Percentiles rank a stretch among this genome's conserved stretches.
Conservation (phyloP, 2,797 vertebrate species). For the Kryptolebias ocellatus region DNA sequence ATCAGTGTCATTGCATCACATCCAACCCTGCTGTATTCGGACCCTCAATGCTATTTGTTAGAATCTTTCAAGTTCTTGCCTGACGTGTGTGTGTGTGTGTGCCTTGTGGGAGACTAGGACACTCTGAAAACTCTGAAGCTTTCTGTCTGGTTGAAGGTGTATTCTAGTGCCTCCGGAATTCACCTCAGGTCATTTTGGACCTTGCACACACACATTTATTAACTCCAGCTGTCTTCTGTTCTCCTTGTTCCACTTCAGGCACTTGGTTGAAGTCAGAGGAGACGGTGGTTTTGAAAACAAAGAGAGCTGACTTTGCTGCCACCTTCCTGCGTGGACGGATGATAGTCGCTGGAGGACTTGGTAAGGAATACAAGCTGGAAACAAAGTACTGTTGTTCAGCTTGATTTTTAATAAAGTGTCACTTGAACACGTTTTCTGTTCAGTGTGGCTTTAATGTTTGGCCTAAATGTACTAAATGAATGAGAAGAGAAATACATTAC, state of each 20-base stretch:
- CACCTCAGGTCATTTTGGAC: slow-evolving; percentile 19
- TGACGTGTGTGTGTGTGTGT: too few relatives aligned
- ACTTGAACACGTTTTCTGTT: too few relatives aligned
- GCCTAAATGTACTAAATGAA: too few relatives aligned
- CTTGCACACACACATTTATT: slow-evolving; percentile 15
- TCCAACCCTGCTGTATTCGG: too few relatives aligned
- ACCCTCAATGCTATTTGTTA: too few relatives aligned
- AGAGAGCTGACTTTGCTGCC: slow-evolving; percentile 92
- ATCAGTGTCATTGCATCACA: too few relatives aligned
- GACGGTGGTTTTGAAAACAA: slow-evolving; percentile 91
- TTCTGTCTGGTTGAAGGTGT: slow-evolving; percentile 38
- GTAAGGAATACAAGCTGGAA: slow-evolving; percentile 71
- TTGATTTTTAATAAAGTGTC: too few relatives aligned
- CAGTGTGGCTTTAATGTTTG: too few relatives aligned
- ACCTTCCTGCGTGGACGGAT: slow-evolving; percentile 90
- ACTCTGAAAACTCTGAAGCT: slow-evolving; percentile 35
- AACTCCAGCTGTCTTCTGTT: slow-evolving; percentile 16
- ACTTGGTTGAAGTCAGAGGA: slow-evolving; percentile 92
- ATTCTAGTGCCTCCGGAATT: slow-evolving; percentile 20
- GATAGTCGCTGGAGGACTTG: slow-evolving; percentile 91
- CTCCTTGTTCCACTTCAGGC: slow-evolving; percentile 74
- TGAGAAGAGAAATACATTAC: too few relatives aligned
- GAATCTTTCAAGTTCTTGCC: too few relatives aligned
- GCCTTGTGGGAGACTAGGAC: too few relatives aligned
- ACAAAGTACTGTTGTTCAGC: not conserved